phyloP scores from a whole-genome alignment of 2,113 vertebrate genomes.

The Platichthys stellatus region DNA sequence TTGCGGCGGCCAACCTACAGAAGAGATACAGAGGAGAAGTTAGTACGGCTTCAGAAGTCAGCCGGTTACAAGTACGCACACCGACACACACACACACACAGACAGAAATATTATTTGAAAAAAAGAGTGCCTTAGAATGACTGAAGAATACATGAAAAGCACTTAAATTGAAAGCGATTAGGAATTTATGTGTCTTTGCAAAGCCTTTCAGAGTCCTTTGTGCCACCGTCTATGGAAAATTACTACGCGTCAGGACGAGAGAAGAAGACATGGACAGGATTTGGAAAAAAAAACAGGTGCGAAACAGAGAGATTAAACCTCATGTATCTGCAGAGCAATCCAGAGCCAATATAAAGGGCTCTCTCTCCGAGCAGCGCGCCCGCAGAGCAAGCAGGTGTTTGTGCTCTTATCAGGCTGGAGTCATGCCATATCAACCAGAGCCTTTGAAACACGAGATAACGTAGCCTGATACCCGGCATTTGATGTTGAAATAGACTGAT shows the following conservation, averaged over 20 bases:
- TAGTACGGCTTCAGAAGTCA: conserved; percentile 24
- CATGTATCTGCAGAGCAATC: conserved; percentile 26
- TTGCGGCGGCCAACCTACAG: conserved; percentile 30
- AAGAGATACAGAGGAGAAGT: conserved; percentile 23
- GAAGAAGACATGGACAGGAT: conserved; percentile 2
- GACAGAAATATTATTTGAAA: background rate
- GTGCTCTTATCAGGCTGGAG: conserved; percentile 58
- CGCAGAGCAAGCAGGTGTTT: conserved; percentile 65
- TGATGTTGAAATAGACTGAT: conserved; percentile 62
- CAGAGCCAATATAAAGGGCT: conserved; percentile 52
- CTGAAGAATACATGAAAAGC: conserved; percentile 4
- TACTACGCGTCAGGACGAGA: background rate
- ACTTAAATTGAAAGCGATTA: conserved; percentile 8
- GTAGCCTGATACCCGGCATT: conserved; percentile 54
- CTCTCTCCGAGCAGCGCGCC: conserved; percentile 42
- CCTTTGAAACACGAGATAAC: conserved; percentile 68
- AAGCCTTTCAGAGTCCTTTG: conserved; percentile 31
- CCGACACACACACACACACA: background rate
- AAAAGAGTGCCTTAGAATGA: conserved; percentile 9
- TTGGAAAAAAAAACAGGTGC: conserved; percentile 31
- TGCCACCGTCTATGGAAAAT: conserved; percentile 20
- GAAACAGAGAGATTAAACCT: conserved; percentile 45
- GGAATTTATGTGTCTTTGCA: conserved; percentile 21
- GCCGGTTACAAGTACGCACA: background rate
- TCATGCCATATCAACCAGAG: conserved; percentile 54